Percentiles rank a stretch among this genome's conserved stretches.
phyloP scores from a whole-genome alignment of 53 echinoderm and acorn worm species.

The Actinopyga echinites region DNA sequence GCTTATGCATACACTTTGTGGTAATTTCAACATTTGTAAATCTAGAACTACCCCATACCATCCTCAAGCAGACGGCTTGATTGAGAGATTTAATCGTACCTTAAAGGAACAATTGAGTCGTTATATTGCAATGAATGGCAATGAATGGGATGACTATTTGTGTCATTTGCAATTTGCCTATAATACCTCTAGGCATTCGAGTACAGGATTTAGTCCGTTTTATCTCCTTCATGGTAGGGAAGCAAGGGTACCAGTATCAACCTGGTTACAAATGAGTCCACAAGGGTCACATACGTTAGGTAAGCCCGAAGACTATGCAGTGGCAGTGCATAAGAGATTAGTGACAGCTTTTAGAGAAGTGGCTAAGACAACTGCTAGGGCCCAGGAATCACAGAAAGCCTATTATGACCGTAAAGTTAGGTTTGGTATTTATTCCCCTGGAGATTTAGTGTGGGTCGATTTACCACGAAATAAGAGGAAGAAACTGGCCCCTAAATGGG shows the following conservation, averaged over 20 bases:
- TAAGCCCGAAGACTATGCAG: too few relatives aligned
- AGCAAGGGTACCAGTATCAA: neutral
- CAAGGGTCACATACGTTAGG: too few relatives aligned
- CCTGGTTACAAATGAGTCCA: too few relatives aligned
- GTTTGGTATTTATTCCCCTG: neutral
- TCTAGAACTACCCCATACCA: too few relatives aligned
- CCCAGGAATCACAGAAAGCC: neutral
- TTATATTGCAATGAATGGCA: neutral
- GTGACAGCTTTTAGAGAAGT: neutral
- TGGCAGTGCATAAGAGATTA: neutral
- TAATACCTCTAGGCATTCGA: neutral
- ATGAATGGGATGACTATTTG: neutral
- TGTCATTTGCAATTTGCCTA: neutral
- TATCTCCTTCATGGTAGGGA: neutral
- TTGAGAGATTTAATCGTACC: slow-evolving; percentile 7
- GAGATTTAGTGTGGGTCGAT: too few relatives aligned
- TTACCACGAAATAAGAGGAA: neutral
- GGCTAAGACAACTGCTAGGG: neutral
- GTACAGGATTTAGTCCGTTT: neutral
- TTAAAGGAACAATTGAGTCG: neutral
- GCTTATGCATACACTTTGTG: too few relatives aligned
- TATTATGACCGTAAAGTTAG: neutral
- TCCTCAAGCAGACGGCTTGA: too few relatives aligned
- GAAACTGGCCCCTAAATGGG: slow-evolving; percentile 8
- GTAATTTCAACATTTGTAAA: too few relatives aligned